Conservation (phyloP, 2,113 vertebrate species). For the Alaudala cheleensis region DNA sequence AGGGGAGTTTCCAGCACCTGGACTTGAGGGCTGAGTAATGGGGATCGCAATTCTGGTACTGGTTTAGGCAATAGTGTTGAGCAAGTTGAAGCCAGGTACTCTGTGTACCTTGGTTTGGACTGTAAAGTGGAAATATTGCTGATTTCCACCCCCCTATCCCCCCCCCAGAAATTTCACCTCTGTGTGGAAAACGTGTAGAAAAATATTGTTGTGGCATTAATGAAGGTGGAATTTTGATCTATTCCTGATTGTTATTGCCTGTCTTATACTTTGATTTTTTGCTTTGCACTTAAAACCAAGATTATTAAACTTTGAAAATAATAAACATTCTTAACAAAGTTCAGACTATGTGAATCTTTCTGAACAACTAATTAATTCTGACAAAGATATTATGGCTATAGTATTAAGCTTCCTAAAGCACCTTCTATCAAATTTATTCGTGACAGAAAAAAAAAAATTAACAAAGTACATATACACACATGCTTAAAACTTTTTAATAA, state of each 20-base stretch:
- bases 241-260: background rate
- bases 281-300: background rate
- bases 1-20: background rate
- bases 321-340: background rate
- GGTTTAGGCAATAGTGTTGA: background rate
- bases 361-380: background rate
- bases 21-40: background rate
- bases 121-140: background rate
- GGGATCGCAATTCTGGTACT: background rate
- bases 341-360: background rate
- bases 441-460: background rate
- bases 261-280: background rate
- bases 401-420: background rate
- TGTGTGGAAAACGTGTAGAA: background rate
- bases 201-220: background rate
- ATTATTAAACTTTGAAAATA: background rate
- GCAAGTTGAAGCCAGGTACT: background rate
- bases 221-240: background rate
- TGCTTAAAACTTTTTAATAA: background rate
- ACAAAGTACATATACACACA: background rate
- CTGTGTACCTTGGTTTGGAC: fast-evolving
- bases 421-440: background rate
- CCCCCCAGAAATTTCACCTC: background rate
- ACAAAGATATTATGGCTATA: background rate
- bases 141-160: too few relatives aligned